Conservation (phyloP, 2,113 vertebrate species). For the Polypterus senegalus region DNA sequence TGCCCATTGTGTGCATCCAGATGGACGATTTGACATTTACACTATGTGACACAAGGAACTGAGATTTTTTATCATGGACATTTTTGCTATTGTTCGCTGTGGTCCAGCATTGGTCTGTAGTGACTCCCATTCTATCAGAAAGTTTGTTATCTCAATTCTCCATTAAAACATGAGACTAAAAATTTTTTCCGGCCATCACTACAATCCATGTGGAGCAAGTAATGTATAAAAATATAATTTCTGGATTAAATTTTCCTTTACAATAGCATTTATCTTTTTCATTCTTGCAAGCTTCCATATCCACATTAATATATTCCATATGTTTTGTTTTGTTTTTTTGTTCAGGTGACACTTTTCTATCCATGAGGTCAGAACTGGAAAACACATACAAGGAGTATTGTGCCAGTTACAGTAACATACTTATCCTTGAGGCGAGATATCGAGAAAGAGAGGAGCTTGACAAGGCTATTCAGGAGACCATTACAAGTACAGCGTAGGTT, state of each 20-base stretch:
- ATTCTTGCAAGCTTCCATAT: not conserved
- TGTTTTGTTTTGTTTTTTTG: not conserved
- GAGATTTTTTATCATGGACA: too few relatives aligned
- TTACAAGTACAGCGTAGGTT: conserved; percentile 69
- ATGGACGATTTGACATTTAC: too few relatives aligned
- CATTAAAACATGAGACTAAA: too few relatives aligned
- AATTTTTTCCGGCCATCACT: too few relatives aligned
- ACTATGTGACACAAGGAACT: too few relatives aligned
- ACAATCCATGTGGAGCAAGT: too few relatives aligned
- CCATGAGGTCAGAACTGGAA: conserved; percentile 72
- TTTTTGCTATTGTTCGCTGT: too few relatives aligned
- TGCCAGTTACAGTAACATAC: conserved; percentile 62
- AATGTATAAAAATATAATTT: not conserved
- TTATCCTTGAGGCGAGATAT: conserved; percentile 63
- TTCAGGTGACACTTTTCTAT: conserved; percentile 71
- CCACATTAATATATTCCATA: not conserved
- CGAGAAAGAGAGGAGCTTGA: conserved; percentile 66
- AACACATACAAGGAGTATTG: conserved; percentile 73
- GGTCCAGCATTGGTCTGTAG: too few relatives aligned
- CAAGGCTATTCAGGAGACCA: conserved; percentile 51
- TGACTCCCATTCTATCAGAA: not conserved
- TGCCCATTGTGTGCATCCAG: too few relatives aligned
- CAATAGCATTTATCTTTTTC: not conserved
- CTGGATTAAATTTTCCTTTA: not conserved
- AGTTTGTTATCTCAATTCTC: too few relatives aligned